Evolutionary conservation across 2,113 vertebrate genomes (phyloP), one percentile per base, ranked within the genome.

Genomic region (Chaenogobius annularis): DNA sequence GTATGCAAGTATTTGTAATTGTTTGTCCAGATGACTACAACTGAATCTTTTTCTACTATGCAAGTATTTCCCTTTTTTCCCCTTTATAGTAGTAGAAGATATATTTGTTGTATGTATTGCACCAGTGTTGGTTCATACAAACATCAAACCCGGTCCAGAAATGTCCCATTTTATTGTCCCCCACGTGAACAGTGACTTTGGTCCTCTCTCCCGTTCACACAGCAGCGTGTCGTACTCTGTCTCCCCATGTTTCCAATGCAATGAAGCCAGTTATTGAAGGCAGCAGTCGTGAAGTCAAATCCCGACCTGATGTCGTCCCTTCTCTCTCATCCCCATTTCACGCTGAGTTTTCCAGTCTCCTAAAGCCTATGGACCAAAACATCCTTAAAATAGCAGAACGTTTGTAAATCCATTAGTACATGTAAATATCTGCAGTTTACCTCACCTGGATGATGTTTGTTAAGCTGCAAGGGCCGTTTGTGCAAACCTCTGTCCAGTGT

Each of bases 171-270:
- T 63, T 40, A 37, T n/a, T 40, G 3, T 40, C 35, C 15, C 10
- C 35, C 8, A 11, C 10, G 5, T 37, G n/a, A n/a, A n/a, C n/a
- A n/a, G n/a, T n/a, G n/a, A n/a, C n/a, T n/a, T n/a, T n/a, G n/a
- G n/a, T 44, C 64, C 70, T 52, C 77, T 74, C 44, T 46, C 8
- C 81, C 70, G 77, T 5, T 79, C n/a, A 37, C 70, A 79, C 61
- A 79, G 22, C 54, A 83, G 74, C n/a, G n/a, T 59, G 3, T 68
- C 82, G 14, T 74, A 77, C 26, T 9, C 26, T 13, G 68, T 77
- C 22, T 15, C 55, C 10, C 74, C 71, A 2, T 43, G 9, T n/a
- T 20, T 68, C 17, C 23, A 35, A 17, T 40, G 73, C 59, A 11
- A 61, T 22, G 58, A 71, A 70, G 44, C 4, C 61, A 13, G 77